These are phyloP conservation scores for Limnephilus lunatus DNA, from an alignment of 2,888 invertebrate genomes.

Conservation along the genomic window DNA sequence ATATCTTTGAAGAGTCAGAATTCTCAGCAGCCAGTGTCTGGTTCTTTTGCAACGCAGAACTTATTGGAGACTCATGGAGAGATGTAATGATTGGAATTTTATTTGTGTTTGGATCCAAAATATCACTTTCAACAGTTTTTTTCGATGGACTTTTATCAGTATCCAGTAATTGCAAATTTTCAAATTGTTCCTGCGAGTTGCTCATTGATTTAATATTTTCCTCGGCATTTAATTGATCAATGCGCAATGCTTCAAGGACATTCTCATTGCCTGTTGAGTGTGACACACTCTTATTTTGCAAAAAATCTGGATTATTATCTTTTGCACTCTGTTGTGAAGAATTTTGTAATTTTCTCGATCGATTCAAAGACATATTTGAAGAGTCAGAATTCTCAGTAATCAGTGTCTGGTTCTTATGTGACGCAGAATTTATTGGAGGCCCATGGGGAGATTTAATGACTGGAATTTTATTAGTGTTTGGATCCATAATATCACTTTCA, in stretches of 20 bases:
- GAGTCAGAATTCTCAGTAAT: background rate
- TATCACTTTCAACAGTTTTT: background rate
- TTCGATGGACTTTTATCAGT: background rate
- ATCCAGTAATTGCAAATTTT: background rate
- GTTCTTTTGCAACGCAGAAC: background rate
- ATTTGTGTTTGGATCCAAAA: background rate
- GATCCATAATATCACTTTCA: background rate
- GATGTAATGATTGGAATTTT: background rate
- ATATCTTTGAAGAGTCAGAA: background rate
- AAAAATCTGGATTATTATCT: background rate
- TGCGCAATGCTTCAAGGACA: background rate
- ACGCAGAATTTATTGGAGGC: background rate
- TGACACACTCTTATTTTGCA: background rate
- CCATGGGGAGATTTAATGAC: background rate
- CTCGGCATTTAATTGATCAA: background rate
- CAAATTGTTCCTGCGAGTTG: background rate
- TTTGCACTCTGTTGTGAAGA: background rate
- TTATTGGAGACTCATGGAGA: background rate
- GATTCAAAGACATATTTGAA: background rate
- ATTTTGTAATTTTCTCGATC: background rate
- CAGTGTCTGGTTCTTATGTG: background rate
- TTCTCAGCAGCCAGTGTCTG: background rate
- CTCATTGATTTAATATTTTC: background rate
- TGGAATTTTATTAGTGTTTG: background rate
- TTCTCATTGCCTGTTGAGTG: background rate